Evolutionary conservation across 2,113 vertebrate genomes (phyloP).

Genomic region (Meles meles): DNA sequence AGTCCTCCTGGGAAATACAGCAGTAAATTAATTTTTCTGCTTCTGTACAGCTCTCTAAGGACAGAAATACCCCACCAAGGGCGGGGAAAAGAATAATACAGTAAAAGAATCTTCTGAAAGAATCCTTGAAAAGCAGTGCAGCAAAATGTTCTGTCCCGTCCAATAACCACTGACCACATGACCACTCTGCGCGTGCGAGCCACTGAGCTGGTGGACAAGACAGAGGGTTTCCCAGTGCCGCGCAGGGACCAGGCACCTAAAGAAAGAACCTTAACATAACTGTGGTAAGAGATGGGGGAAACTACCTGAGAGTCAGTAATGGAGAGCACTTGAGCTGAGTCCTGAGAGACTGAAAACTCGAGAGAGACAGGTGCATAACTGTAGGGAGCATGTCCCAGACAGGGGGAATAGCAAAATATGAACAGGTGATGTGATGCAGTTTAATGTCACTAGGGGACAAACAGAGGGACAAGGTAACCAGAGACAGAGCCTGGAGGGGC

Average conservation of each 20-base stretch:
- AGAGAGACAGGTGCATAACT: not conserved
- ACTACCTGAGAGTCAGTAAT: not conserved
- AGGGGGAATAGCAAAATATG: not conserved
- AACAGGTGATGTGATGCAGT: not conserved
- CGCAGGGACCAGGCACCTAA: rapidly evolving
- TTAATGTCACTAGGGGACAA: not conserved
- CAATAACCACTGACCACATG: not conserved
- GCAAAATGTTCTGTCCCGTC: not conserved
- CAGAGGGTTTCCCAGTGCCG: not conserved
- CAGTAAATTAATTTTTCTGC: constrained; percentile 50
- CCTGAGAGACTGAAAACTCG: not conserved
- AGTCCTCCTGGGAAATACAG: constrained; percentile 37
- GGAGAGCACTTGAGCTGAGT: not conserved
- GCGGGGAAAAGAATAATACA: not conserved
- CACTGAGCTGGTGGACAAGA: not conserved
- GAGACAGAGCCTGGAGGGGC: not conserved
- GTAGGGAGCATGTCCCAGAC: not conserved
- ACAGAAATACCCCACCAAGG: not conserved
- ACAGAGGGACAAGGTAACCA: not conserved
- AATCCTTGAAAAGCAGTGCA: not conserved
- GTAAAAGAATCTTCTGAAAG: not conserved
- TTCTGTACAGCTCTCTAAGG: not conserved
- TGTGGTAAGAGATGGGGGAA: not conserved
- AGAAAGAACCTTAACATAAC: not conserved
- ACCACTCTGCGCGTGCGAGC: not conserved